Evolutionary conservation across 1,140 invertebrate genomes (phyloP), one percentile per base, ranked within the genome.

Genomic region (Hypsibius dujardini): DNA sequence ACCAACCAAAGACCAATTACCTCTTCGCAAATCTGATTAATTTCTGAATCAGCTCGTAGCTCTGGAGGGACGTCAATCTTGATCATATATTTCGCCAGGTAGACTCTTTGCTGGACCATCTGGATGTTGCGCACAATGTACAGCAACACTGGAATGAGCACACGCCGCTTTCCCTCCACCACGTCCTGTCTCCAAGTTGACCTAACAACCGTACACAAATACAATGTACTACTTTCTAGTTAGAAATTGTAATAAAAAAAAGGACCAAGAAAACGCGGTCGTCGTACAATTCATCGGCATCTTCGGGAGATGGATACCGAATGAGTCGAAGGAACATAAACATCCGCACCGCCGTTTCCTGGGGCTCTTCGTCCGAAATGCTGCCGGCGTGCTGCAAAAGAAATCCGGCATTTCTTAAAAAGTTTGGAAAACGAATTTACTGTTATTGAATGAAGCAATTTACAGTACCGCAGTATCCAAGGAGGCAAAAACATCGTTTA

Each of bases 111-210:
- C 47, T 77, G 76, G 3, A 76, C 47, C 42, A 71, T 56, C 59
- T 76, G 75, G 7, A 76, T 73, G 70, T 77, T 76, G 2, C 70
- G 50, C 59, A 77, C 75, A 2, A 76, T 75, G 76, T 76, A 76
- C 69, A 77, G 74, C 1, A 76, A 62, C 2, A 76, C 71, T 1
- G 75, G 73, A 59, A 76, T 73, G 50, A 76, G 72, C 1, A 72
- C 75, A 50, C 67, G 47, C 72, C 77, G 77, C 42, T 75, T 70
- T 59, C 75, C 75, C 59, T 76, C 75, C 3, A 76, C 56, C 15
- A 76, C 71, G 47, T 77, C 75, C 28, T 75, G 46, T 42, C 75
- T 74, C 75, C 75, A 76, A 1, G 47, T 46, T 46, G 76, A 75
- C 45, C 75, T 76, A 71, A 60, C 74, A 69, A 12, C n/a, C 7